Conservation (phyloP, 2,888 invertebrate species). For the Drosophila mimetica region DNA sequence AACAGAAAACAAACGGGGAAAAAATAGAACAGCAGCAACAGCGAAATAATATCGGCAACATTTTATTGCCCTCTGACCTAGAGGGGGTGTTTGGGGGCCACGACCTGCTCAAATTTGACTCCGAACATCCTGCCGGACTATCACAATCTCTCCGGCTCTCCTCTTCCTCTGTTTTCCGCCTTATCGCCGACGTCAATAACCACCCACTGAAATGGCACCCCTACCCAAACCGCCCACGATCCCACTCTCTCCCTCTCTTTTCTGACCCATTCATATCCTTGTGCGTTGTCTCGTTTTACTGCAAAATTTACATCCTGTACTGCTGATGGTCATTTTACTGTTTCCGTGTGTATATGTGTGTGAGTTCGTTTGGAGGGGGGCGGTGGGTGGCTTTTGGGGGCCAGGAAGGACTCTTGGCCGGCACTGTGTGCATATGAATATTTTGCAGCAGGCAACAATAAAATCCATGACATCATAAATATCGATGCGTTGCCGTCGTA, state of each 20-base stretch:
- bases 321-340: slow-evolving; percentile 82
- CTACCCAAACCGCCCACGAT: slow-evolving; percentile 38
- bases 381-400: not conserved
- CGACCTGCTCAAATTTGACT: slow-evolving; percentile 75
- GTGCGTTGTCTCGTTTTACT: slow-evolving; percentile 74
- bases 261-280: slow-evolving; percentile 41
- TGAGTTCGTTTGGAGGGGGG: not conserved
- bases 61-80: slow-evolving; percentile 80
- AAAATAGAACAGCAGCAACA: slow-evolving; percentile 64
- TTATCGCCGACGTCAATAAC: slow-evolving; percentile 78
- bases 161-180: slow-evolving; percentile 51
- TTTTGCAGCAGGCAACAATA: slow-evolving; percentile 82
- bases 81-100: slow-evolving; percentile 37
- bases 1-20: slow-evolving; percentile 12
- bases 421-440: slow-evolving; percentile 72
- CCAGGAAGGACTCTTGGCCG: slow-evolving; percentile 42
- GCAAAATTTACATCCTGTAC: slow-evolving; percentile 81
- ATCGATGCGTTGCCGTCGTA: slow-evolving; percentile 80
- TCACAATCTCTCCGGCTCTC: slow-evolving; percentile 53
- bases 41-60: slow-evolving; percentile 80
- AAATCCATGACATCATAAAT: slow-evolving; percentile 83
- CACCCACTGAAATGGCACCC: slow-evolving; percentile 34
- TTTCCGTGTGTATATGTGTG: slow-evolving; percentile 64
- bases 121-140: slow-evolving; percentile 52
- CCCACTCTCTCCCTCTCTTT: not conserved